A percentile compares a stretch with the other conserved stretches of the same genome.
Evolutionary conservation across 2,113 vertebrate genomes (phyloP).

Genomic region (Strix uralensis): DNA sequence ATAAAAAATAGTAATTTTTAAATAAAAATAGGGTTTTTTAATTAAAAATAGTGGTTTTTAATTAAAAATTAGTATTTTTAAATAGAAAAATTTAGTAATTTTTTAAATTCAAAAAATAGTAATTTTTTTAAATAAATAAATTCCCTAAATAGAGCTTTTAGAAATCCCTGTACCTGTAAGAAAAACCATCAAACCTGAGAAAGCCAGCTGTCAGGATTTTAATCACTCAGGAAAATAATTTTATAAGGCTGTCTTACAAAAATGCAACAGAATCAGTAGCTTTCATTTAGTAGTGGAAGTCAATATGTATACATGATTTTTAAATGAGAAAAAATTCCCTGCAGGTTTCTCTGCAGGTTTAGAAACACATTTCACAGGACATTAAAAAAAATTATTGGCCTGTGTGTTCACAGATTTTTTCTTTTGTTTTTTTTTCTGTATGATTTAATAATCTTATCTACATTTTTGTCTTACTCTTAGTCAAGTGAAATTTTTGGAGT

Average conservation of each 20-base stretch:
- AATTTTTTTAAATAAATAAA: too few species aligned
- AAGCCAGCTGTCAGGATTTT: neutral
- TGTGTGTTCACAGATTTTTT: neutral
- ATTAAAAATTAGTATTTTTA: too few species aligned
- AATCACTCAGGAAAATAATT: neutral
- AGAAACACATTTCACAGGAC: neutral
- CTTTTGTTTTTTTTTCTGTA: neutral
- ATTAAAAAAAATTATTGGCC: neutral
- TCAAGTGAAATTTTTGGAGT: neutral
- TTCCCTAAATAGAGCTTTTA: neutral
- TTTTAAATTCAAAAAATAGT: too few species aligned
- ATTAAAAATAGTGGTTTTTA: too few species aligned
- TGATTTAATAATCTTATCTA: neutral
- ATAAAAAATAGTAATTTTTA: too few species aligned
- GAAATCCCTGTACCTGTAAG: neutral
- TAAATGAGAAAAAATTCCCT: neutral
- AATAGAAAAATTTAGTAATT: too few species aligned
- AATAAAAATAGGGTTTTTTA: too few species aligned
- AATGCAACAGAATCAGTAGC: neutral
- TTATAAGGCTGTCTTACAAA: neutral
- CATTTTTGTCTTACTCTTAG: neutral
- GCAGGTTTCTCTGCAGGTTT: neutral
- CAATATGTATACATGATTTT: neutral
- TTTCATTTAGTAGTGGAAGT: neutral
- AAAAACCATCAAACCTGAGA: neutral